Evolutionary conservation across 2,888 invertebrate species (phyloP).

Genomic region (Acleris cristana): DNA sequence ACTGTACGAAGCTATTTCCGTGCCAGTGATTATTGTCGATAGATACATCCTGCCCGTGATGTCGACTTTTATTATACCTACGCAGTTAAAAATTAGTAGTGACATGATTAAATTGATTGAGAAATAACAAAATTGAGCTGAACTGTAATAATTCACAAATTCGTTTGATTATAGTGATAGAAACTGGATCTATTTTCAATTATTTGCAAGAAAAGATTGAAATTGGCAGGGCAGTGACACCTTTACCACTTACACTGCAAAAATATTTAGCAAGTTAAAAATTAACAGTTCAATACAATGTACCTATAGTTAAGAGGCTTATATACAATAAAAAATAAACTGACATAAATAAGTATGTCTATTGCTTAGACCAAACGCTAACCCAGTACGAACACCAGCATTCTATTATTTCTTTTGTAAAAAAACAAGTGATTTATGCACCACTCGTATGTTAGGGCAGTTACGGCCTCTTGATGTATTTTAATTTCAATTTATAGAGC

Average conservation of each 20-base stretch:
- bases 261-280: too few relatives aligned
- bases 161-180: too few relatives aligned
- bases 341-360: neutral
- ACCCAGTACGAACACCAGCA: slow-evolving; percentile 54
- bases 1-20: slow-evolving; percentile 26
- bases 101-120: too few relatives aligned
- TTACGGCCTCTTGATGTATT: slow-evolving; percentile 67
- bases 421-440: slow-evolving; percentile 74
- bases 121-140: too few relatives aligned
- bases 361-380: slow-evolving; percentile 51
- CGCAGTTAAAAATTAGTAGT: neutral
- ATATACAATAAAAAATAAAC: neutral
- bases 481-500: slow-evolving; percentile 81
- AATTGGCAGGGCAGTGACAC: too few relatives aligned
- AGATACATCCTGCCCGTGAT: slow-evolving; percentile 21
- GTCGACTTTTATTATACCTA: slow-evolving; percentile 13
- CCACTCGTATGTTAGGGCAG: slow-evolving; percentile 66
- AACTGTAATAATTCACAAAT: too few relatives aligned
- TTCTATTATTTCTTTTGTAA: slow-evolving; percentile 74
- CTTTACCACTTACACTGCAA: too few relatives aligned
- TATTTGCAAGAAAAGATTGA: too few relatives aligned
- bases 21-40: slow-evolving; percentile 26
- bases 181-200: too few relatives aligned
- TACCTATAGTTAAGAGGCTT: neutral
- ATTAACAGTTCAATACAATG: too few relatives aligned